These are phyloP conservation scores for Notamacropus eugenii DNA, from an alignment of 2,797 vertebrate genomes.

Conservation along the genomic window DNA sequence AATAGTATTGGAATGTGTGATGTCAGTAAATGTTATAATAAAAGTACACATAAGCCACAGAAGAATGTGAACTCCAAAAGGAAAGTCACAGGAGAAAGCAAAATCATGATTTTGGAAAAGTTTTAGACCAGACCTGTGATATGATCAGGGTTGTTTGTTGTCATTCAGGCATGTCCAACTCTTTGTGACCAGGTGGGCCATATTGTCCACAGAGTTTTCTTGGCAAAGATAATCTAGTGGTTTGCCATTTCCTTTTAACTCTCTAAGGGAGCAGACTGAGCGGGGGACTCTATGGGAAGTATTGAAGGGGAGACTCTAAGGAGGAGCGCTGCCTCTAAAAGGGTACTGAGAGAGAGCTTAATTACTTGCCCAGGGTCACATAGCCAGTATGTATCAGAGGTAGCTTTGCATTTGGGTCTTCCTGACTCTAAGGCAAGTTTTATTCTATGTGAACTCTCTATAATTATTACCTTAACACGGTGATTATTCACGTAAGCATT, in stretches of 20 bases:
- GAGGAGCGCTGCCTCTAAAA: neutral
- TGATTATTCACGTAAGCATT: neutral
- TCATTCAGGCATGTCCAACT: neutral
- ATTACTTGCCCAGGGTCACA: neutral
- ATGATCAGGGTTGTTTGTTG: neutral
- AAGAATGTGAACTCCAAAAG: neutral
- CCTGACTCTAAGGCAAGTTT: neutral
- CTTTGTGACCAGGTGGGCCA: neutral
- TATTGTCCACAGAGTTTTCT: neutral
- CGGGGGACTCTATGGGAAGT: neutral
- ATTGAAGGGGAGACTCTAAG: neutral
- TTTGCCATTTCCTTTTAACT: neutral
- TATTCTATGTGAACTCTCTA: neutral
- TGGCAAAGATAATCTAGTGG: neutral
- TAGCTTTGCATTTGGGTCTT: neutral
- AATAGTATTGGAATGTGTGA: neutral
- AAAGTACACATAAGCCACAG: neutral
- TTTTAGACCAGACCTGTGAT: neutral
- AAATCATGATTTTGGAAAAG: neutral
- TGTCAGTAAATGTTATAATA: neutral
- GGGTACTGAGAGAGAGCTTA: neutral
- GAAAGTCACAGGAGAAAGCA: neutral
- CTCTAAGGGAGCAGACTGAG: neutral
- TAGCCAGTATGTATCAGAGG: neutral
- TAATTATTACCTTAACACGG: neutral